Evolutionary conservation across 1,140 invertebrate genomes (phyloP), one percentile per base, ranked within the genome.

Genomic region (Atta texana): DNA sequence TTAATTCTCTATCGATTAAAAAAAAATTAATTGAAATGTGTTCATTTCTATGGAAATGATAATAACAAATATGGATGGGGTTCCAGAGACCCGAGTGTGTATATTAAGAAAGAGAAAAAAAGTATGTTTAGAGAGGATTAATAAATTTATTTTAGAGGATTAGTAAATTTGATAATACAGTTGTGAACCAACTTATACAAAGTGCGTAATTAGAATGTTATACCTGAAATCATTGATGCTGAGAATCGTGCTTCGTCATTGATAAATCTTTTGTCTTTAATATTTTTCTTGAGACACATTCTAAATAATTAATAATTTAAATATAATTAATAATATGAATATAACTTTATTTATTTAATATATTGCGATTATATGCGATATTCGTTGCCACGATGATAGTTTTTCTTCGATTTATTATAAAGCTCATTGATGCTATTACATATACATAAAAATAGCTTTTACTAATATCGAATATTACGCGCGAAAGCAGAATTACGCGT

Each of bases 171-270:
- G 21, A 55, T 28, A n/a, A 61, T 24, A 18, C 10, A 24, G 24
- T 16, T 55, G n/a, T 24, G 31, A 44, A 64, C n/a, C 44, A 68
- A 51, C 53, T 0, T 28, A 21, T 59, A 12, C 24, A 51, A 68
- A 31, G 18, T 55, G 49, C 57, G 21, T 74, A 64, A 74, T 66
- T 44, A 44, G 85, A 12, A 78, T 63, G 51, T 16, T 59, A n/a
- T 89, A 91, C 89, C 86, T 88, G 77, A 3, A 10, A 16, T 21
- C 10, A 12, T 55, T 39, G 51, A 31, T 24, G 44, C 1, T 18
- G 21, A 28, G n/a, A 57, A 63, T 24, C 12, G 24, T 63, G 51
- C 16, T 61, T 89, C 75, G 39, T 34, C 80, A n/a, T 89, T 90
- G 24, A 75, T 61, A 39, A 72, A 76, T 90, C 44, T 12, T 28